Percentiles rank a stretch among this genome's conserved stretches.
These are phyloP conservation scores for Margarornis squamiger DNA, from an alignment of 2,797 vertebrate genomes.

Conservation along the genomic window DNA sequence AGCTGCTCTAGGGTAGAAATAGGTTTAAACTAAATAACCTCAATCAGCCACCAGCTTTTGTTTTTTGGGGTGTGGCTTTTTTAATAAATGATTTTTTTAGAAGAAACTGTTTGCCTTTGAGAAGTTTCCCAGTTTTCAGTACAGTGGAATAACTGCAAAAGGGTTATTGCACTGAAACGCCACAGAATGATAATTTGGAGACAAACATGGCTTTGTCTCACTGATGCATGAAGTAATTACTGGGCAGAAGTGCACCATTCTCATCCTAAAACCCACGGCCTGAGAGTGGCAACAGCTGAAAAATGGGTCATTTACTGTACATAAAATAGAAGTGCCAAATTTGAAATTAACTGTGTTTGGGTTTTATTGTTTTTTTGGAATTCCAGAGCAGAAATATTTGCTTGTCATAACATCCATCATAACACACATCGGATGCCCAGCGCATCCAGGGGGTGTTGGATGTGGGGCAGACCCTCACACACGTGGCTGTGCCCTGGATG, in stretches of 20 bases:
- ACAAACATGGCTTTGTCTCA: slow-evolving; percentile 52
- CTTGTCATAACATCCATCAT: background rate
- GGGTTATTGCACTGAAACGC: slow-evolving; percentile 28
- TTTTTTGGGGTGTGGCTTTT: background rate
- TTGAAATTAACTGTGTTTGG: background rate
- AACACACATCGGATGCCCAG: background rate
- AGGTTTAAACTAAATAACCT: background rate
- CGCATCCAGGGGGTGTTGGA: rapidly evolving
- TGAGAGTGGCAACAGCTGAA: slow-evolving; percentile 47
- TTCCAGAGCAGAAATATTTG: slow-evolving; percentile 49
- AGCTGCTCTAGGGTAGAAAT: background rate
- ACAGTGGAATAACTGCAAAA: background rate
- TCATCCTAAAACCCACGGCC: background rate
- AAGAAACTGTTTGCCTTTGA: background rate
- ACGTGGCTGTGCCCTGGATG: background rate
- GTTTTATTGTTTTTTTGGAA: slow-evolving; percentile 2
- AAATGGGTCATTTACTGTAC: slow-evolving; percentile 29
- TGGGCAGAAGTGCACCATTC: slow-evolving; percentile 52
- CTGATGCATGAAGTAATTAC: slow-evolving; percentile 57
- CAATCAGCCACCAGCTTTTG: background rate
- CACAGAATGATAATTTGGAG: slow-evolving; percentile 37
- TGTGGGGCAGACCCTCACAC: background rate
- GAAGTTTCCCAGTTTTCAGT: slow-evolving; percentile 25
- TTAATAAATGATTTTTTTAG: background rate
- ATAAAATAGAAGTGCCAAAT: slow-evolving; percentile 25